phyloP scores from a whole-genome alignment of 2,797 vertebrate genomes.

The Clarias laeviceps region DNA sequence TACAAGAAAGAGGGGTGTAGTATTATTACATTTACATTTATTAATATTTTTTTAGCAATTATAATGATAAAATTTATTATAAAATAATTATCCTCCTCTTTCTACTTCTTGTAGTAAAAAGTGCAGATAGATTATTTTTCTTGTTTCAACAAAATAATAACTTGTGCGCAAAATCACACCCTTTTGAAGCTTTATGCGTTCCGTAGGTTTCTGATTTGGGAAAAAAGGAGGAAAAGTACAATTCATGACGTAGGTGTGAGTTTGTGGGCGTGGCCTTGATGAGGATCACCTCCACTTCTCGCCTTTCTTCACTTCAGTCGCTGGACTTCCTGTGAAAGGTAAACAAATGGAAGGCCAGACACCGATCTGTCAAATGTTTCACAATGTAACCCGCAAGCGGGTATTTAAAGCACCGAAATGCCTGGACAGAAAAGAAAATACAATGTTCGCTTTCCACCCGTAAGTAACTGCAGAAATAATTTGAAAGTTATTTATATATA shows the following conservation, averaged over 20 bases:
- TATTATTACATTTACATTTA: no score
- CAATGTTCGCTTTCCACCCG: conserved; percentile 74
- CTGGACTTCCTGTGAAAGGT: conserved; percentile 66
- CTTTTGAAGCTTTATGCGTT: no score
- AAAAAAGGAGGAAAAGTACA: background rate
- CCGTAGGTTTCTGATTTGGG: background rate
- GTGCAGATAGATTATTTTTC: no score
- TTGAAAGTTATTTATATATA: background rate
- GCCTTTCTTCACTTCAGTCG: conserved; percentile 40
- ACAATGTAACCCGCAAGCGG: conserved; percentile 63
- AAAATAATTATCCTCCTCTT: no score
- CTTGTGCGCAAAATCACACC: no score
- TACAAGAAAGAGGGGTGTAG: no score
- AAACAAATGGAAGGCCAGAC: conserved; percentile 74
- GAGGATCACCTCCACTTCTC: conserved; percentile 17
- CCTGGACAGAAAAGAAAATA: conserved; percentile 72
- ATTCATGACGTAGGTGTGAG: background rate
- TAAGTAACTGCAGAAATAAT: conserved; percentile 63
- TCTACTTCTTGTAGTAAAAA: no score
- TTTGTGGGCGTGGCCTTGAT: conserved; percentile 44
- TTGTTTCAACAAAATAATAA: no score
- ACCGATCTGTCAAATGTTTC: conserved; percentile 62
- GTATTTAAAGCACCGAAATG: conserved; percentile 63
- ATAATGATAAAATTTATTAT: no score
- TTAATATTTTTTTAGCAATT: no score